phyloP scores from a whole-genome alignment of 2,888 invertebrate species.

The Athalia rosae region DNA sequence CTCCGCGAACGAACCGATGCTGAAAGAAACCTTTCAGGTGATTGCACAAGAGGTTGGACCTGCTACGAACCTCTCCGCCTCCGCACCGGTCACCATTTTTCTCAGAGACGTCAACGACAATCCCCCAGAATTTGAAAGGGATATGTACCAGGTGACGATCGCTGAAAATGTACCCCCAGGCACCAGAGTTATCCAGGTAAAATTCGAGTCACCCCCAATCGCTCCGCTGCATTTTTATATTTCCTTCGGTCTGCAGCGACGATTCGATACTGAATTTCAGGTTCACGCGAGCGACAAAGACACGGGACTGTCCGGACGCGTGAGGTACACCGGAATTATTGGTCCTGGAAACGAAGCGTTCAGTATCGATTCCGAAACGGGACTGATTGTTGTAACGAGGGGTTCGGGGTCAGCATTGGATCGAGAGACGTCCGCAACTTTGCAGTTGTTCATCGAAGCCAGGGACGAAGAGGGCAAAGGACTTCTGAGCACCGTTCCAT shows the following conservation, averaged over 20 bases:
- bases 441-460: conserved; percentile 89
- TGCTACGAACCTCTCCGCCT: conserved; percentile 83
- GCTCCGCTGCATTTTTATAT: not conserved
- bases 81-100: conserved; percentile 86
- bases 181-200: conserved; percentile 79
- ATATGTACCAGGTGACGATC: conserved; percentile 84
- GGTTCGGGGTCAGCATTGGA: conserved; percentile 83
- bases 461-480: conserved; percentile 90
- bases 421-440: conserved; percentile 85
- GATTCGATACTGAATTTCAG: conserved; percentile 58
- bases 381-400: conserved; percentile 86
- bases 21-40: conserved; percentile 75
- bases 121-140: conserved; percentile 85
- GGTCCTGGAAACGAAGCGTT: conserved; percentile 88
- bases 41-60: conserved; percentile 88
- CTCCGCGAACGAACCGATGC: not conserved
- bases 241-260: not conserved
- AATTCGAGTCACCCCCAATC: not conserved
- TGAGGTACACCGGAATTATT: conserved; percentile 86
- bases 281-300: conserved; percentile 90
- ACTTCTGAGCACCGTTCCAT: conserved; percentile 82
- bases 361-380: conserved; percentile 84
- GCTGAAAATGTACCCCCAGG: conserved; percentile 88
- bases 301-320: conserved; percentile 84
- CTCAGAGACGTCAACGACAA: conserved; percentile 93